A percentile compares a stretch with the other conserved stretches of the same genome.
Conservation (phyloP, 2,888 invertebrate species). For the Bursaphelenchus okinawaensis region DNA sequence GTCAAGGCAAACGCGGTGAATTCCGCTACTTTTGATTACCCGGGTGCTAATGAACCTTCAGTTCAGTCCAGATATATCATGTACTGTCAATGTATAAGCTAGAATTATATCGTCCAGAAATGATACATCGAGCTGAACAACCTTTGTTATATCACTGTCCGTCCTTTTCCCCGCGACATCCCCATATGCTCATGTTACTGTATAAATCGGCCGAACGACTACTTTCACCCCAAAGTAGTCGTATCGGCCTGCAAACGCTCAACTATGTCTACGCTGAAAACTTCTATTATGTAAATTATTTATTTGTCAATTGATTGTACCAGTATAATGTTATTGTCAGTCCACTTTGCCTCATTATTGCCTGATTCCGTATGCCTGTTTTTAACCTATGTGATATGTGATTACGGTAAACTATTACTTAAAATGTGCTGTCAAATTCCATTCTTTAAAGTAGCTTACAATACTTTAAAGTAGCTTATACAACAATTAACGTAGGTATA, state of each 20-base stretch:
- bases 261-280: not conserved
- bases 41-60: not conserved
- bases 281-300: not conserved
- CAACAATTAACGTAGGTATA: no score
- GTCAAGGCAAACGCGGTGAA: constrained; percentile 56
- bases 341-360: not conserved
- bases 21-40: constrained; percentile 54
- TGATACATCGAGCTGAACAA: no score
- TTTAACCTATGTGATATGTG: not conserved
- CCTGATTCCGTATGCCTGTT: not conserved
- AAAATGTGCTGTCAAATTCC: not conserved
- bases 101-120: no score
- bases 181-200: not conserved
- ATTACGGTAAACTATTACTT: not conserved
- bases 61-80: not conserved
- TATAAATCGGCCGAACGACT: not conserved
- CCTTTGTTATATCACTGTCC: not conserved
- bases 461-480: no score
- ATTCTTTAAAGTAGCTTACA: no score
- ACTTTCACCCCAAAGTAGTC: not conserved
- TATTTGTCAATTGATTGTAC: not conserved
- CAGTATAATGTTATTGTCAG: not conserved
- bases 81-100: not conserved
- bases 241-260: not conserved
- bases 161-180: not conserved